phyloP scores from a whole-genome alignment of 2,113 vertebrate species.

The Plecotus auritus region DNA sequence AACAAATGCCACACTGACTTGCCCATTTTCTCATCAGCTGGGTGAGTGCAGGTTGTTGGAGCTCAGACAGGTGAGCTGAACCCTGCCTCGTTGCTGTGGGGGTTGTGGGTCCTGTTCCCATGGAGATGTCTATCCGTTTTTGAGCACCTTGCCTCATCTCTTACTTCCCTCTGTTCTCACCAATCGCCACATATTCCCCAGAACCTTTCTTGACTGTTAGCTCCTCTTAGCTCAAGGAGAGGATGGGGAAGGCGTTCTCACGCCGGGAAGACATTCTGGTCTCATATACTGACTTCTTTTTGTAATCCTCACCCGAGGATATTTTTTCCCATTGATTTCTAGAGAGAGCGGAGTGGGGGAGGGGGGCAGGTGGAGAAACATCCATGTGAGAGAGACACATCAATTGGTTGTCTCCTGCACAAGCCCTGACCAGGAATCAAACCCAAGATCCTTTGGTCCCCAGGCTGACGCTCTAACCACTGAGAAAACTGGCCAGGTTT shows the following conservation, averaged over 20 bases:
- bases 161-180: neutral
- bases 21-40: neutral
- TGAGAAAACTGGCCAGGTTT: neutral
- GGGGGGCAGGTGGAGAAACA: neutral
- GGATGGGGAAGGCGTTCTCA: neutral
- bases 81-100: neutral
- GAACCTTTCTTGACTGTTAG: neutral
- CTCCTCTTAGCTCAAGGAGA: neutral
- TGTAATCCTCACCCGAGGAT: neutral
- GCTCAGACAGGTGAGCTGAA: neutral
- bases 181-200: fast-evolving
- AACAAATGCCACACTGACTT: neutral
- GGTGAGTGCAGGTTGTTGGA: neutral
- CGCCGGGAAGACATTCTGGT: neutral
- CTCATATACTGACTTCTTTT: neutral
- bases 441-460: too few relatives aligned
- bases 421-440: too few relatives aligned
- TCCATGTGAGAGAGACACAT: too few relatives aligned
- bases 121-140: neutral
- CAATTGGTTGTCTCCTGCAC: too few relatives aligned
- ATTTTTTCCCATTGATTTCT: too few relatives aligned
- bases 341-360: neutral
- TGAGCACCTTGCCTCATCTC: neutral
- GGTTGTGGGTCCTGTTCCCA: neutral
- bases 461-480: too few relatives aligned